Evolutionary conservation across 2,113 vertebrate species (phyloP).

Genomic region (Collichthys lucidus): DNA sequence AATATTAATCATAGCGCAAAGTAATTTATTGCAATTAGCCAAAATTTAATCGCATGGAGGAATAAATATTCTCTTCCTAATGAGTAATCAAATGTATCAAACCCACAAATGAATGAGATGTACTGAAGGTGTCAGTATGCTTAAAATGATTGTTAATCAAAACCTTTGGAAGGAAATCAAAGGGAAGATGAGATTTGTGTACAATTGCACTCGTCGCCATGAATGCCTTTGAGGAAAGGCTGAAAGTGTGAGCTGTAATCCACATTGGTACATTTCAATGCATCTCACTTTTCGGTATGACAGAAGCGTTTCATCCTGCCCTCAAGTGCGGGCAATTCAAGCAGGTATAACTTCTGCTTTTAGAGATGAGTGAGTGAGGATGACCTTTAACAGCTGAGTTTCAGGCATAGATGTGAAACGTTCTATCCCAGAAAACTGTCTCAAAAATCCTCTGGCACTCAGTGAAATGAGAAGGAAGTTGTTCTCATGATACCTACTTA

Average conservation of each 20-base stretch:
- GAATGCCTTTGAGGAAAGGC: neutral
- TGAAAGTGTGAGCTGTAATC: neutral
- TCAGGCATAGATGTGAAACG: neutral
- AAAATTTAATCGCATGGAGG: neutral
- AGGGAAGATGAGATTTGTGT: neutral
- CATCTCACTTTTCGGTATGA: neutral
- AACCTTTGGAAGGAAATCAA: too few species aligned
- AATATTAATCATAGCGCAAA: too few species aligned
- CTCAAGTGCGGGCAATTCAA: neutral
- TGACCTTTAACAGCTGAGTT: neutral
- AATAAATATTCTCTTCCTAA: neutral
- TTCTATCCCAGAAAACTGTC: neutral
- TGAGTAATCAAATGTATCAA: neutral
- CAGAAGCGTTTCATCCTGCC: neutral
- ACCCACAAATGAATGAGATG: too few species aligned
- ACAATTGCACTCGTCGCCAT: neutral
- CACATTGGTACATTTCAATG: neutral
- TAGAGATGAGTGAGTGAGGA: neutral
- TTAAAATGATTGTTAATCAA: neutral
- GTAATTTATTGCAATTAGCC: too few species aligned
- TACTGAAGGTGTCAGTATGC: neutral
- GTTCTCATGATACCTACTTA: too few species aligned
- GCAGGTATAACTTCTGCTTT: slow-evolving; percentile 3
- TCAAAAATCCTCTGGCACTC: neutral
- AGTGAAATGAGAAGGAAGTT: neutral